Conservation (phyloP, 2,797 vertebrate genomes). For the Sebastolobus alascanus region DNA sequence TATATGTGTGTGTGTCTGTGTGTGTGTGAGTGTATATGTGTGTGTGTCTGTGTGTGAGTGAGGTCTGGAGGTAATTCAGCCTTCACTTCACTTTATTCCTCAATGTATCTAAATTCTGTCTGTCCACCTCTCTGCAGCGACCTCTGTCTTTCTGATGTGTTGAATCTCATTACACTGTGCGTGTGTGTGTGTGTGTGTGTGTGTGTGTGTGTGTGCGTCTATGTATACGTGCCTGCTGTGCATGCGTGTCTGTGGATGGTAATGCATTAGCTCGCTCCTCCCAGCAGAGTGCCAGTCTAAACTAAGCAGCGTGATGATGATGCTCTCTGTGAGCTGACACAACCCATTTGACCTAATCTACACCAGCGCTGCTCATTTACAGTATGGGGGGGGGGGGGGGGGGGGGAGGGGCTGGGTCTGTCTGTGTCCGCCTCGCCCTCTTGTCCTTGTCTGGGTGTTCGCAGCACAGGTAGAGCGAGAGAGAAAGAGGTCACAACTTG, state of each 20-base stretch:
- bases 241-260: constrained; percentile 57
- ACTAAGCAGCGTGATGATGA: constrained; percentile 83
- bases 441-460: constrained; percentile 61
- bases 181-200: constrained; percentile 29
- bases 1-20: neutral
- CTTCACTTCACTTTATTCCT: constrained; percentile 57
- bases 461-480: constrained; percentile 10
- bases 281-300: constrained; percentile 77
- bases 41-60: constrained; percentile 19
- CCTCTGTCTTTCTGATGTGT: constrained; percentile 58
- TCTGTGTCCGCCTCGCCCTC: constrained; percentile 54
- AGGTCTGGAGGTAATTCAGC: constrained; percentile 48
- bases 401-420: constrained; percentile 1
- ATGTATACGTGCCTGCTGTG: neutral
- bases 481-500: constrained; percentile 25
- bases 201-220: constrained; percentile 16
- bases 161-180: constrained; percentile 58
- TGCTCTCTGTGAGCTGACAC: constrained; percentile 83
- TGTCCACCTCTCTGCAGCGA: constrained; percentile 46
- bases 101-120: constrained; percentile 57
- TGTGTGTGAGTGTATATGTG: neutral
- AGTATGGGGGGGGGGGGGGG: constrained; percentile 40
- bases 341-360: constrained; percentile 82
- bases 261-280: constrained; percentile 76
- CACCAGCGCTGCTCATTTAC: constrained; percentile 70